A percentile compares a stretch with the other conserved stretches of the same genome.
phyloP scores from a whole-genome alignment of 2,888 invertebrate species.

The Neoaliturus tenellus region DNA sequence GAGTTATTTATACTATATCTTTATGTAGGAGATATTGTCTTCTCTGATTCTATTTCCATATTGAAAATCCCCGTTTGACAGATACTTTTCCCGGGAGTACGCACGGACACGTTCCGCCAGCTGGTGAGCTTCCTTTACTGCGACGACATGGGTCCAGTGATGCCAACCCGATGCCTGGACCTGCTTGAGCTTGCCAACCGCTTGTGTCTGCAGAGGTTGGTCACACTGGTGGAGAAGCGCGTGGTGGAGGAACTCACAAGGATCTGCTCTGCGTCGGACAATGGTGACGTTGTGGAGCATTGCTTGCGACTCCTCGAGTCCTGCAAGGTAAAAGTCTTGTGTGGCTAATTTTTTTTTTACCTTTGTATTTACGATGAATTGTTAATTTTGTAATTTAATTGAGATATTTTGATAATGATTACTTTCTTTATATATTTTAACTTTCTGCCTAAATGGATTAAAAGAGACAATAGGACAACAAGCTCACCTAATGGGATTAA shows the following conservation, averaged over 20 bases:
- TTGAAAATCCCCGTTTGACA: too few relatives aligned
- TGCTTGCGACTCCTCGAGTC: conserved; percentile 92
- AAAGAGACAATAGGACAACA: too few relatives aligned
- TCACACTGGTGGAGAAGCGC: conserved; percentile 90
- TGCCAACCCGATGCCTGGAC: conserved; percentile 84
- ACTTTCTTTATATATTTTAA: too few relatives aligned
- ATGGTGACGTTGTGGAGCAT: conserved; percentile 88
- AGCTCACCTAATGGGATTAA: too few relatives aligned
- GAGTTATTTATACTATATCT: too few relatives aligned
- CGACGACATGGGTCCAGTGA: conserved; percentile 80
- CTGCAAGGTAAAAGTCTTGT: conserved; percentile 94
- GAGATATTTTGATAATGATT: too few relatives aligned
- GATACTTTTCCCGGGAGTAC: conserved; percentile 97
- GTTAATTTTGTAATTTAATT: too few relatives aligned
- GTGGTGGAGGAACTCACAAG: conserved; percentile 87
- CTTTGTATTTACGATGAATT: too few relatives aligned
- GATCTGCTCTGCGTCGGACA: conserved; percentile 79
- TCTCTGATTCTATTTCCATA: too few relatives aligned
- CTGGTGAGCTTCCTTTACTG: conserved; percentile 95
- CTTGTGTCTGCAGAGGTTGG: conserved; percentile 91
- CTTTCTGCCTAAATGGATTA: too few relatives aligned
- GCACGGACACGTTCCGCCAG: conserved; percentile 93
- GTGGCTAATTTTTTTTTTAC: too few relatives aligned
- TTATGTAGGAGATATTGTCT: too few relatives aligned
- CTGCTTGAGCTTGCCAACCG: conserved; percentile 94